A percentile compares a stretch with the other conserved stretches of the same genome.
phyloP scores from a whole-genome alignment of 2,888 invertebrate species.

The Byasa hedistus region DNA sequence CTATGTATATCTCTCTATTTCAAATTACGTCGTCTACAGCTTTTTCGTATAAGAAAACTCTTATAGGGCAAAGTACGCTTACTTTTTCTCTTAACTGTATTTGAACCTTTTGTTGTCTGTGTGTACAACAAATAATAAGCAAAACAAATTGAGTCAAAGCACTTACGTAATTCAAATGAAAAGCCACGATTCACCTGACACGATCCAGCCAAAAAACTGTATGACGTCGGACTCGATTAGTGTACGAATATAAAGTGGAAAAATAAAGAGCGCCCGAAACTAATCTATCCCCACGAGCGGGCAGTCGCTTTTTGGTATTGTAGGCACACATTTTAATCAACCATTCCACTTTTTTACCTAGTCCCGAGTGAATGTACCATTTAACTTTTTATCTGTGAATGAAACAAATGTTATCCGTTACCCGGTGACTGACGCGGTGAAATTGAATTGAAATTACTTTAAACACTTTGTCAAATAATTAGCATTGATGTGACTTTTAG shows the following conservation, averaged over 20 bases:
- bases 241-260: slow-evolving; percentile 28
- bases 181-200: slow-evolving; percentile 22
- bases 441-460: slow-evolving; percentile 4
- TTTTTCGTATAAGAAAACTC: too few relatives aligned
- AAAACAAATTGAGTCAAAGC: not conserved
- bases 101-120: too few relatives aligned
- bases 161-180: slow-evolving; percentile 19
- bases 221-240: slow-evolving; percentile 29
- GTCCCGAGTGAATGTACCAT: slow-evolving; percentile 30
- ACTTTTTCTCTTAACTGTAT: too few relatives aligned
- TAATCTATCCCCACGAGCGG: slow-evolving; percentile 67
- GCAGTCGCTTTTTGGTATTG: slow-evolving; percentile 43
- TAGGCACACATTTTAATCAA: slow-evolving; percentile 69
- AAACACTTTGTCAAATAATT: not conserved
- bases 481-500: too few relatives aligned
- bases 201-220: slow-evolving; percentile 28
- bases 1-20: too few relatives aligned
- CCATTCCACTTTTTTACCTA: slow-evolving; percentile 69
- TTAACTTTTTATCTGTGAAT: slow-evolving; percentile 21
- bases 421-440: slow-evolving; percentile 4
- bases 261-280: slow-evolving; percentile 42
- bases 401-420: slow-evolving; percentile 20
- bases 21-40: too few relatives aligned
- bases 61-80: too few relatives aligned
- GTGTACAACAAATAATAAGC: not conserved